These are phyloP conservation scores for Tanypteryx hageni DNA, from an alignment of 2,888 invertebrate genomes.

Conservation along the genomic window DNA sequence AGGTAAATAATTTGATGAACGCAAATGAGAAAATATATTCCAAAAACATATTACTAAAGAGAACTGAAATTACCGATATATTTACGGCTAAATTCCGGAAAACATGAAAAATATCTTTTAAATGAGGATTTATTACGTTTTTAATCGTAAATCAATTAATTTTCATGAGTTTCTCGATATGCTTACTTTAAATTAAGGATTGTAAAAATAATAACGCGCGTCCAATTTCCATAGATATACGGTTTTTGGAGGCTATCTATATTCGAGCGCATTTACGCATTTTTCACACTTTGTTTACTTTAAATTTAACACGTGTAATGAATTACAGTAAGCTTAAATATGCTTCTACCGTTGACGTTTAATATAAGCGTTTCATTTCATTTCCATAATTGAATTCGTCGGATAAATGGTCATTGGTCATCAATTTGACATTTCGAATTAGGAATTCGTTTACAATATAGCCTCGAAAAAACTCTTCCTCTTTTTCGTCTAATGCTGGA, in stretches of 20 bases:
- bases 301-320: background rate
- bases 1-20: too few species aligned
- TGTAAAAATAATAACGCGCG: background rate
- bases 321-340: conserved; percentile 28
- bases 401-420: background rate
- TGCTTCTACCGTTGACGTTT: background rate
- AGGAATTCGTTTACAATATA: background rate
- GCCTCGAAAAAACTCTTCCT: background rate
- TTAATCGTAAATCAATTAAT: too few species aligned
- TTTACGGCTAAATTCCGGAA: too few species aligned
- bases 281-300: conserved; percentile 4
- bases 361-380: background rate
- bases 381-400: conserved; percentile 29
- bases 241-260: background rate
- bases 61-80: too few species aligned
- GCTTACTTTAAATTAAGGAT: background rate
- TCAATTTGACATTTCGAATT: background rate
- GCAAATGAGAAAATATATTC: too few species aligned
- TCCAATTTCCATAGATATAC: conserved; percentile 10
- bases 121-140: too few species aligned
- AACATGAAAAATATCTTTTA: too few species aligned
- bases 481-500: too few species aligned
- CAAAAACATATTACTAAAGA: too few species aligned
- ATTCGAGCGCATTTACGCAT: background rate
- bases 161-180: background rate